Evolutionary conservation across 2,797 vertebrate genomes (phyloP), one percentile per base, ranked within the genome.

Genomic region (Australoheros facetus): DNA sequence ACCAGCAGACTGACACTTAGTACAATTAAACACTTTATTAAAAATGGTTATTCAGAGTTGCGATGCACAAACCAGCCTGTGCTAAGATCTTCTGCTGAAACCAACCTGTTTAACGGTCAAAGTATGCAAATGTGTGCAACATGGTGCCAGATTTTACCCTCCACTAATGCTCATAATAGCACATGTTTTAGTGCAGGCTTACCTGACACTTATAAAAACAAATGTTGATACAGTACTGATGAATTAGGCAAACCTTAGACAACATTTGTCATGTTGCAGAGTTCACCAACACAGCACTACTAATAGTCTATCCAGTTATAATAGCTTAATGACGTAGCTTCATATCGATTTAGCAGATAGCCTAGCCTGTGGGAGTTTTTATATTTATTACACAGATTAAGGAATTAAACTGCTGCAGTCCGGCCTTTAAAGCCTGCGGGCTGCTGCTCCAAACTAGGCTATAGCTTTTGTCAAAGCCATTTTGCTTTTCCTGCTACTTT

Each of bases 371-470:
- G 79, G 86, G 83, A 84, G 37, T 85, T 90, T 91, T 92, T 84
- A 87, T 82, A 86, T 91, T 90, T 91, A 91, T 91, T 82, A 82
- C 79, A 83, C 82, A 91, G 85, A 91, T 91, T 91, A 88, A 89
- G 45, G 80, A 93, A 91, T 91, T 85, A 91, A 79, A 88, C 85
- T 82, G 82, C 80, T 83, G 75, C 62, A 81, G 75, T 79, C 37
- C 26, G 26, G 77, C 85, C 74, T 83, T 82, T 73, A 82, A 72
- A 86, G 66, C 84, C 78, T 54, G 59, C 8, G 1, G 42, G 69
- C 79, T 86, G 32, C 76, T 82, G 53, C 87, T 86, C 69, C 75
- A 77, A 89, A 87, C 71, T 73, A 75, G 72, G 83, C 84, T 83
- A 42, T 56, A 39, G 64, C 71, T 82, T 78, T 79, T 71, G 70